Evolutionary conservation across 1,140 invertebrate species (phyloP).

Genomic region (Sitobion miscanthi): DNA sequence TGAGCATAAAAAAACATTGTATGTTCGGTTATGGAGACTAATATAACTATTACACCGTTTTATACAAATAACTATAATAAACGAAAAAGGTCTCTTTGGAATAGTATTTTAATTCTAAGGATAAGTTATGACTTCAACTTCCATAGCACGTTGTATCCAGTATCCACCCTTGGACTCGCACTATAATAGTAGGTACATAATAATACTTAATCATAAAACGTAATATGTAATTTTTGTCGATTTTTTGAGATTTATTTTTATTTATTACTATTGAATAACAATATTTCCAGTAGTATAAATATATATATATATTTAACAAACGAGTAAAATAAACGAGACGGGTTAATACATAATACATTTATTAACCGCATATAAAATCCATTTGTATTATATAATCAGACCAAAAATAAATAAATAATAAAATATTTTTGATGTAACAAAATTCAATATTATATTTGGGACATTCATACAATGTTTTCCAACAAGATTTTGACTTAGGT

Average conservation of each 20-base stretch:
- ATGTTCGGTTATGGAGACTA: neutral
- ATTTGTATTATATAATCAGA: neutral
- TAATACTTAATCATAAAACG: neutral
- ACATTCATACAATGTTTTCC: neutral
- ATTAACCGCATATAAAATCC: neutral
- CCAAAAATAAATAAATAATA: neutral
- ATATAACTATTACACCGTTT: neutral
- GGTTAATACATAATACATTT: neutral
- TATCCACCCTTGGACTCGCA: neutral
- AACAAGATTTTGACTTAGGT: neutral
- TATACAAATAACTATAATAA: neutral
- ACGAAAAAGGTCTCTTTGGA: neutral
- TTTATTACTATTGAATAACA: neutral
- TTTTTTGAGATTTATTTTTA: neutral
- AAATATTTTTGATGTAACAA: neutral
- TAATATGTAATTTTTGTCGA: neutral
- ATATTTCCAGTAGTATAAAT: too few species aligned
- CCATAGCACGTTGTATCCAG: neutral
- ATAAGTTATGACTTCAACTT: neutral
- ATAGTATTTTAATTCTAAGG: neutral
- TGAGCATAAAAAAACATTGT: neutral
- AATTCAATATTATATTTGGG: neutral
- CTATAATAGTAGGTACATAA: neutral
- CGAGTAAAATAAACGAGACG: neutral
- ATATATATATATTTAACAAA: neutral